These are phyloP conservation scores for Drosophila neotestacea DNA, from an alignment of 2,888 invertebrate genomes.

Conservation along the genomic window DNA sequence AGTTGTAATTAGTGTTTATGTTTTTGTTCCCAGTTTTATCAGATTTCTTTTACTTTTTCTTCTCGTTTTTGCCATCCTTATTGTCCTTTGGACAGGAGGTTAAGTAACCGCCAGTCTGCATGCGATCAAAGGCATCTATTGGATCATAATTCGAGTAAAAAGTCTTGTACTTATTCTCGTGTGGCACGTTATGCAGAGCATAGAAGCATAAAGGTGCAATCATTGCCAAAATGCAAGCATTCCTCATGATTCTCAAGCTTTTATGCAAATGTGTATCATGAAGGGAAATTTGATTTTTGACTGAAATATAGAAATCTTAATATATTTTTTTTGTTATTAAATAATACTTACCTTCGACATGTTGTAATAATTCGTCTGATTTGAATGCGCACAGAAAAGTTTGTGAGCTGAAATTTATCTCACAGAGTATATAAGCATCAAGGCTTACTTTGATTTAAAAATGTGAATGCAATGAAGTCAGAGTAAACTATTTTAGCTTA, in stretches of 20 bases:
- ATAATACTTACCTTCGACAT: constrained; percentile 21
- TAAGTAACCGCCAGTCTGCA: constrained; percentile 51
- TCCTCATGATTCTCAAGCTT: constrained; percentile 30
- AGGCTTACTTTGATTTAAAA: background rate
- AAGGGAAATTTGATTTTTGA: constrained; percentile 68
- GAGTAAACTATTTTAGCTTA: too few species aligned
- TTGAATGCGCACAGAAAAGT: background rate
- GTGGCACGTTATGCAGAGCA: constrained; percentile 33
- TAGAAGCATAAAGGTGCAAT: constrained; percentile 24
- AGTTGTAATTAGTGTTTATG: background rate
- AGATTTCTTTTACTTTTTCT: constrained; percentile 37
- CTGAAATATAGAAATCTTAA: background rate
- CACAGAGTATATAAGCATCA: background rate
- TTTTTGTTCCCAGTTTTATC: background rate
- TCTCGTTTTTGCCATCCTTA: constrained; percentile 28
- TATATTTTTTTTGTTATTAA: background rate
- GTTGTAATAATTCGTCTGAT: background rate
- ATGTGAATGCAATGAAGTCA: background rate
- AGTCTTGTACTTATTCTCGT: constrained; percentile 33
- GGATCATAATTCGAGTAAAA: constrained; percentile 65
- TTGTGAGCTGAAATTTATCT: constrained; percentile 8
- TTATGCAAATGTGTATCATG: constrained; percentile 44
- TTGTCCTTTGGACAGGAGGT: constrained; percentile 31
- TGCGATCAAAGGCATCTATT: constrained; percentile 63
- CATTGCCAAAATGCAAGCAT: constrained; percentile 45